These are phyloP conservation scores for Geodia barretti DNA, from an alignment of 37 sponge, comb jelly and placozoan species.

Conservation along the genomic window DNA sequence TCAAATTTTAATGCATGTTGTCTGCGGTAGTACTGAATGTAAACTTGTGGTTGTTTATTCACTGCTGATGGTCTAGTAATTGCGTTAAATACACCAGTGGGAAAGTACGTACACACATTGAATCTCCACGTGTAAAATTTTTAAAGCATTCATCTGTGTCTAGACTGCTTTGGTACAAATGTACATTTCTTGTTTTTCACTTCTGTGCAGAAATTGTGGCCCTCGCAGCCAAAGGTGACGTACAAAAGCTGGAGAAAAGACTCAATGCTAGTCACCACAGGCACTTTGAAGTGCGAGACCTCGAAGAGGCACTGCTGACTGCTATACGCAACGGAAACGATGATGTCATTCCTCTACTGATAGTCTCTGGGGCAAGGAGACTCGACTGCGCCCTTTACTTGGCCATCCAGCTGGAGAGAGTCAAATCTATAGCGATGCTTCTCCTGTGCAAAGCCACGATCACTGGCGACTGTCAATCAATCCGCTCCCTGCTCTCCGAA, in stretches of 20 bases:
- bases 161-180: not conserved
- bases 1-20: no score
- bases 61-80: no score
- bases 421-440: constrained; percentile 68
- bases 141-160: no score
- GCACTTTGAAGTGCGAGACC: constrained; percentile 39
- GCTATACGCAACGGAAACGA: constrained; percentile 57
- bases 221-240: constrained; percentile 14
- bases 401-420: constrained; percentile 70
- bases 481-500: constrained; percentile 73
- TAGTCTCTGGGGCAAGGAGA: constrained; percentile 60
- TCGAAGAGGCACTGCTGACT: constrained; percentile 70
- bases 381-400: constrained; percentile 72
- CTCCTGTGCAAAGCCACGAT: constrained; percentile 80
- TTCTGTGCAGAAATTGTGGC: constrained; percentile 35
- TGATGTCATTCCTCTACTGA: constrained; percentile 38
- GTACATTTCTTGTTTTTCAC: not conserved
- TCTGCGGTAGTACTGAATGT: no score
- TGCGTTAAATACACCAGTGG: no score
- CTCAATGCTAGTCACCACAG: constrained; percentile 5
- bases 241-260: constrained; percentile 27
- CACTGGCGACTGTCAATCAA: constrained; percentile 38
- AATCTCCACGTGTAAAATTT: no score
- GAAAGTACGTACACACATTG: no score
- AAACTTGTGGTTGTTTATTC: no score